Evolutionary conservation across 2,888 invertebrate species (phyloP).

Genomic region (Prosapia bicincta): DNA sequence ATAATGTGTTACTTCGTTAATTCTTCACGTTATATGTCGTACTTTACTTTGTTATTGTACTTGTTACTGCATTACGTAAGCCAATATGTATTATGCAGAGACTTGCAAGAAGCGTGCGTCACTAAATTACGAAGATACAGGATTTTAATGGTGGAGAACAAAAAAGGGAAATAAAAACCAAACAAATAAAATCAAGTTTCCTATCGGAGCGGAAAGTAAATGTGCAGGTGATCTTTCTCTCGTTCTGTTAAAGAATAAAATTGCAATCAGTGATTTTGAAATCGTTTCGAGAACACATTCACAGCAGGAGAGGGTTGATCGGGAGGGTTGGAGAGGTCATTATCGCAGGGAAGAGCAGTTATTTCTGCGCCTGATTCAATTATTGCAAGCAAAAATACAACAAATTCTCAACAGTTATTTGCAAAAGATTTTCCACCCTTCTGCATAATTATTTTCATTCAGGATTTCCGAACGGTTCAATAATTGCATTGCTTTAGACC

Average conservation of each 20-base stretch:
- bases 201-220: neutral
- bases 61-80: no score
- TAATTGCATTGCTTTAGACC: neutral
- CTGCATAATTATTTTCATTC: neutral
- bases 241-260: neutral
- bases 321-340: neutral
- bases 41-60: no score
- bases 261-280: neutral
- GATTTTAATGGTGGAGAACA: no score
- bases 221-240: neutral
- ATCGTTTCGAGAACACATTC: neutral
- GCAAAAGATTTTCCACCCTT: neutral
- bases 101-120: no score
- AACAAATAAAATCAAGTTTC: neutral
- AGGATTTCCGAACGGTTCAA: neutral
- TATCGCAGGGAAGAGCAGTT: neutral
- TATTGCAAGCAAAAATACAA: neutral
- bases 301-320: neutral
- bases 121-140: no score
- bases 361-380: neutral
- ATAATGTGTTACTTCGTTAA: no score
- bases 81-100: no score
- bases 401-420: neutral
- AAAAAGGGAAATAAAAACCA: no score
- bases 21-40: no score